Base-by-base conservation (phyloP, 1,140 invertebrate genomes). In the Zophobas atratus region DNA sequence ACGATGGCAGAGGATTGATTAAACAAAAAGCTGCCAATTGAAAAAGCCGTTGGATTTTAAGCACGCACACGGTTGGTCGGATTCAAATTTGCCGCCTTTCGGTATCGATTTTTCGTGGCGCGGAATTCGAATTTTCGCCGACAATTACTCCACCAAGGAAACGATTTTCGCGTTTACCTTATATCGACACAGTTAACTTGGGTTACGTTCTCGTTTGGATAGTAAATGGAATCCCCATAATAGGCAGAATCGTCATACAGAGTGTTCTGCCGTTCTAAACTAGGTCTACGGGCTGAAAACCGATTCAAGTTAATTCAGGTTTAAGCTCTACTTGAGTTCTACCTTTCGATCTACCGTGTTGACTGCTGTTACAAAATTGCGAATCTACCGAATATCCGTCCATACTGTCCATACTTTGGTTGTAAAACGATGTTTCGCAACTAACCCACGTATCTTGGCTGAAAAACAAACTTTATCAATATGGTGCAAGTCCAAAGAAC, bases 221-320 rank as follows among this genome's bases (percentile, higher is more conserved):
- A 83, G 43, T 81, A 81, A 48, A 55, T 84, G 6, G 77, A 77
- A 55, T 84, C 82, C 41, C 75, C 77, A 70, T 82, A 85, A 53
- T 76, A 85, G n/a, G 70, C 79, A 5, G 89, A 87, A 80, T 95
- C 94, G 84, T 95, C 93, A 82, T 94, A 94, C 79, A 94, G 86
- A 67, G 93, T 95, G 78, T 90, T 93, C 87, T 96, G 94, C 84
- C 94, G 89, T 86, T 95, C 94, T 80, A 96, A 87, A 86, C 94
- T 95, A 77, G 93, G 93, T 84, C 92, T 89, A 84, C 93, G 89
- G 72, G 86, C 82, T 84, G 79, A 60, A 86, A 84, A 41, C 63
- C 79, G 2, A 51, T 20, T 20, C 82, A 67, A 76, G 46, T 71
- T 71, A 71, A 48, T 77, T 67, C 33, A 46, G 3, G 67, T 8